A percentile compares a stretch with the other conserved stretches of the same genome.
Conservation (phyloP, 2,113 vertebrate species). For the Cryptotis parvus region DNA sequence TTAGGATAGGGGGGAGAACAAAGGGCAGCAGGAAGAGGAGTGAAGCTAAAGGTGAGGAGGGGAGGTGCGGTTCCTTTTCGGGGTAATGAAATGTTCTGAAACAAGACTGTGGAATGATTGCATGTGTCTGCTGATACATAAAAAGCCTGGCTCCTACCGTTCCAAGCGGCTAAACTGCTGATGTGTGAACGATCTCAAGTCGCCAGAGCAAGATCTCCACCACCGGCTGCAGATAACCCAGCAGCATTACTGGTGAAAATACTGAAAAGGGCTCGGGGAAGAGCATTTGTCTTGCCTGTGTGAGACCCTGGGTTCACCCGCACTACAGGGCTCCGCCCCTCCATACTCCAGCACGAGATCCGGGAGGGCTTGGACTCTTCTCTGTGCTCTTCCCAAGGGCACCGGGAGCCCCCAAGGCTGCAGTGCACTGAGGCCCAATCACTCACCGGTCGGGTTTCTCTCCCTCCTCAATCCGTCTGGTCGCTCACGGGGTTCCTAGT, state of each 20-base stretch:
- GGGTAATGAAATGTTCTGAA: not conserved
- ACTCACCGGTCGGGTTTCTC: conserved; percentile 87
- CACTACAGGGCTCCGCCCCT: not conserved
- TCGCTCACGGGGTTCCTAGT: conserved; percentile 41
- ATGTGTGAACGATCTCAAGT: not conserved
- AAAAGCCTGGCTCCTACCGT: not conserved
- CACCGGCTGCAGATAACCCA: not conserved
- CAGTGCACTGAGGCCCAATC: not conserved
- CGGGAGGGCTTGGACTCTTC: not conserved
- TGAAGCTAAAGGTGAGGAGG: not conserved
- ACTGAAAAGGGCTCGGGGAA: not conserved
- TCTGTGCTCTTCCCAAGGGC: not conserved
- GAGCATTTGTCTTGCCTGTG: not conserved
- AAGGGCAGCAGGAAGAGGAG: not conserved
- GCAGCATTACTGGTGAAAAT: not conserved
- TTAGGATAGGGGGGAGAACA: not conserved
- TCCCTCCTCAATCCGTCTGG: conserved; percentile 87
- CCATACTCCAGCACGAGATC: too few relatives aligned
- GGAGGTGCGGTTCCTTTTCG: not conserved
- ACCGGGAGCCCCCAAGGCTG: not conserved
- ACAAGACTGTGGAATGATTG: not conserved
- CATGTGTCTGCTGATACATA: not conserved
- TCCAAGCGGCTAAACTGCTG: not conserved
- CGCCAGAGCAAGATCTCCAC: not conserved
- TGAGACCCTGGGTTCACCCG: not conserved